phyloP scores from a whole-genome alignment of 2,888 invertebrate species.

The Adineta ricciae region DNA sequence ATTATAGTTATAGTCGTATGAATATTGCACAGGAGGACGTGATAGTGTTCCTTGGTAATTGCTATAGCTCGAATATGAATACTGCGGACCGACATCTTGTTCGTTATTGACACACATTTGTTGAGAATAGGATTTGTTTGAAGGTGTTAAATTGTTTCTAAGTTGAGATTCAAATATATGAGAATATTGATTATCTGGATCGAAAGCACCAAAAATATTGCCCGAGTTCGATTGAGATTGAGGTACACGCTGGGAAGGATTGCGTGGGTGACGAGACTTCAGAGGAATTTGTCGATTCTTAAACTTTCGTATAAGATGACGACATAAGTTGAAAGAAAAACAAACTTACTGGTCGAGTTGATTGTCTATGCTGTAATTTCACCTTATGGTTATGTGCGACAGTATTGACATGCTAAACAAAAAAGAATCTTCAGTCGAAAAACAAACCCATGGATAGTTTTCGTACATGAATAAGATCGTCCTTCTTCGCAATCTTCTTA shows the following conservation, averaged over 20 bases:
- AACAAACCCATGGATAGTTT: too few species aligned
- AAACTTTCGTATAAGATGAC: too few species aligned
- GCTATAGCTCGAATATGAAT: neutral
- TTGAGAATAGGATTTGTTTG: slow-evolving; percentile 22
- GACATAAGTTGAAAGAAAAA: neutral
- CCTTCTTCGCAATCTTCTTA: too few species aligned
- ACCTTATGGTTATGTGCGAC: too few species aligned
- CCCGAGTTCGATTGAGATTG: neutral
- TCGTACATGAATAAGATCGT: too few species aligned
- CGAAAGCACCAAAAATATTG: neutral
- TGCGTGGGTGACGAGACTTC: neutral
- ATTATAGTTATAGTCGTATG: too few species aligned
- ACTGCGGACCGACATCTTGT: neutral
- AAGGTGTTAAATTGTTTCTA: neutral
- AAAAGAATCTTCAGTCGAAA: neutral
- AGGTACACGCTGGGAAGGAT: neutral
- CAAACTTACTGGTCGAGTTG: neutral
- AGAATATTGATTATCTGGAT: neutral
- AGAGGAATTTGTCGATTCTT: neutral
- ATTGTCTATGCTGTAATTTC: too few species aligned
- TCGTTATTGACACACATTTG: neutral
- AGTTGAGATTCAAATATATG: too few species aligned
- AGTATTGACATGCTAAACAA: neutral
- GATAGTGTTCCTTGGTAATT: neutral
- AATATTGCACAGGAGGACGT: neutral